phyloP scores from a whole-genome alignment of 2,888 invertebrate genomes.

The Ophioninae sp. region DNA sequence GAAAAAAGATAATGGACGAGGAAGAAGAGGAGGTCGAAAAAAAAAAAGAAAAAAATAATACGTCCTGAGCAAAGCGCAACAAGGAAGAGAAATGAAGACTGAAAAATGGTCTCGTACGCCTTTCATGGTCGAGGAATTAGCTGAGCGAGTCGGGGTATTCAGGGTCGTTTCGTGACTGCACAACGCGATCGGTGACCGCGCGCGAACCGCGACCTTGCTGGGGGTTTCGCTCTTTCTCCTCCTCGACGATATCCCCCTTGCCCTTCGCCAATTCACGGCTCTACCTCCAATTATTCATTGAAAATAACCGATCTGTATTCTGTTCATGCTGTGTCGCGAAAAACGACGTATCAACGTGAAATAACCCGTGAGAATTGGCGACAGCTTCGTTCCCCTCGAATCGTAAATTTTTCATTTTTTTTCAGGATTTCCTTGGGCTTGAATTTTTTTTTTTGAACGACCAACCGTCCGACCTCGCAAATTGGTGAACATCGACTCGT shows the following conservation, averaged over 20 bases:
- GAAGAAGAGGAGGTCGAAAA: constrained; percentile 7
- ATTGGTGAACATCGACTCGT: neutral
- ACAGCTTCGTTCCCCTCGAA: constrained; percentile 19
- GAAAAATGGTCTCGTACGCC: constrained; percentile 38
- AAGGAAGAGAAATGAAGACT: constrained; percentile 31
- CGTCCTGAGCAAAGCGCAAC: constrained; percentile 15
- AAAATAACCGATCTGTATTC: constrained; percentile 51
- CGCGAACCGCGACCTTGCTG: constrained; percentile 55
- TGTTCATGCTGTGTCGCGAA: constrained; percentile 2
- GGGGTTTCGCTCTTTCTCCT: constrained; percentile 46
- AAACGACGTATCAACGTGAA: constrained; percentile 9
- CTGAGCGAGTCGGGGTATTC: constrained; percentile 25
- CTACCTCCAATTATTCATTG: constrained; percentile 13
- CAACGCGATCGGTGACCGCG: constrained; percentile 42
- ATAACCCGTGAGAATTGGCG: constrained; percentile 35
- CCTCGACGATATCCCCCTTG: constrained; percentile 18
- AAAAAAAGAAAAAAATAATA: constrained; percentile 40
- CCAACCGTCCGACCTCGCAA: neutral
- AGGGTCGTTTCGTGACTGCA: constrained; percentile 56
- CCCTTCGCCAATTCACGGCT: constrained; percentile 18
- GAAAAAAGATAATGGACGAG: constrained; percentile 19
- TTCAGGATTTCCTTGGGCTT: neutral
- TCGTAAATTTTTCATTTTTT: constrained; percentile 8
- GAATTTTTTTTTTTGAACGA: neutral
- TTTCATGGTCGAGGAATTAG: constrained; percentile 56